Evolutionary conservation across 2,797 vertebrate genomes (phyloP).

Genomic region (Lindbergichthys nudifrons): DNA sequence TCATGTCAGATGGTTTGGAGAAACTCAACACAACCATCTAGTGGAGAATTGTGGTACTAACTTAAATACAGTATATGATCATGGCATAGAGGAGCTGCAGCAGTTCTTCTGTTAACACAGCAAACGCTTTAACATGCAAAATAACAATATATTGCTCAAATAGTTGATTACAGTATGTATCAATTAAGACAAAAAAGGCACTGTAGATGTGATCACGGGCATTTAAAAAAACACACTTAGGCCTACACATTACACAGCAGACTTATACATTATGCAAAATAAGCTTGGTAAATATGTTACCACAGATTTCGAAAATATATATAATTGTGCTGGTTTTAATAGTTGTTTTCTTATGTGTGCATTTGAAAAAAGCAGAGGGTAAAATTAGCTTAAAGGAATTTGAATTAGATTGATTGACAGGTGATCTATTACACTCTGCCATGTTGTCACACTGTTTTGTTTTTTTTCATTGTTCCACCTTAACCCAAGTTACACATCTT

Average conservation of each 20-base stretch:
- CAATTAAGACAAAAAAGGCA: not conserved
- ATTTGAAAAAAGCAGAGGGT: not conserved
- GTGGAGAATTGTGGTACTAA: slow-evolving; percentile 1
- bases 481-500: not conserved
- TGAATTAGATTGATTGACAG: slow-evolving; percentile 1
- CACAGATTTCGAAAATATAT: not conserved
- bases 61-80: not conserved
- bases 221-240: not conserved
- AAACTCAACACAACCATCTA: slow-evolving; percentile 15
- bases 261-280: too few species aligned
- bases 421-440: not conserved
- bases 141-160: not conserved
- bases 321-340: not conserved
- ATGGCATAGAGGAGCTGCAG: not conserved
- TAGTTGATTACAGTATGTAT: not conserved
- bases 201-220: not conserved
- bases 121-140: too few species aligned
- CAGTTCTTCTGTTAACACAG: not conserved
- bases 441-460: slow-evolving; percentile 1
- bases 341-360: not conserved
- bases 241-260: too few species aligned
- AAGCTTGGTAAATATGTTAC: not conserved
- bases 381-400: not conserved
- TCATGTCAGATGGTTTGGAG: not conserved
- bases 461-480: not conserved